A percentile compares a stretch with the other conserved stretches of the same genome.
Conservation (phyloP, 37 sponge, comb jelly and placozoan genomes). For the Sycon ciliatum region DNA sequence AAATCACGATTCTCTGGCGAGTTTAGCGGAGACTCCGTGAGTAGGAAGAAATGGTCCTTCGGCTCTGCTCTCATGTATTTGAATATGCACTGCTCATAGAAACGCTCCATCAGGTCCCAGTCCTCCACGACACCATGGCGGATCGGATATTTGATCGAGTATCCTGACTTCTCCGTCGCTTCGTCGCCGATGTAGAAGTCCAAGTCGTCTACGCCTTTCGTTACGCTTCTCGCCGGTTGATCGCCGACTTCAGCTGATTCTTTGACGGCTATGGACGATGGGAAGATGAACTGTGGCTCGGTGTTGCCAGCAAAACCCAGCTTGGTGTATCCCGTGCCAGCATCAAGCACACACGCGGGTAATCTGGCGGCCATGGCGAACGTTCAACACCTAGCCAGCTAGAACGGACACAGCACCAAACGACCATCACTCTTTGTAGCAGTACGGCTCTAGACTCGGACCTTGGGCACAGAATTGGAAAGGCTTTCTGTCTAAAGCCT, state of each 20-base stretch:
- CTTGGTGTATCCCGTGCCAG: constrained; percentile 99
- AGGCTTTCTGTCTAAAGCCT: too few relatives aligned
- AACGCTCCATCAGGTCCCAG: constrained; percentile 98
- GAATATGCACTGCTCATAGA: constrained; percentile 99
- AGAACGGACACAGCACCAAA: too few relatives aligned
- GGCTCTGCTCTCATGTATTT: constrained; percentile 98
- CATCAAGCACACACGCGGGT: constrained; percentile 93
- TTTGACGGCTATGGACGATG: constrained; percentile 91
- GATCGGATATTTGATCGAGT: constrained; percentile 89
- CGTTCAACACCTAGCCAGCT: too few relatives aligned
- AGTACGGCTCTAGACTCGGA: too few relatives aligned
- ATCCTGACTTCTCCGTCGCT: constrained; percentile 75
- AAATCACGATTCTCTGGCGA: constrained; percentile 98
- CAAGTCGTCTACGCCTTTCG: constrained; percentile 90
- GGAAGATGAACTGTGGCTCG: constrained; percentile 98
- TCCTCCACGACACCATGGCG: constrained; percentile 97
- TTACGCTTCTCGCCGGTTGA: constrained; percentile 50
- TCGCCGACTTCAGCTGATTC: constrained; percentile 85
- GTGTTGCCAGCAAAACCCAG: constrained; percentile 98
- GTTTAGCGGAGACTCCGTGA: constrained; percentile 97
- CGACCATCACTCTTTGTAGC: too few relatives aligned
- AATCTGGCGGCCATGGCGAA: constrained; percentile 63
- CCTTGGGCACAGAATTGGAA: too few relatives aligned
- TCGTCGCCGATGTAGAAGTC: constrained; percentile 99
- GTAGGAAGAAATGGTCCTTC: constrained; percentile 94